phyloP scores from a whole-genome alignment of 2,113 vertebrate genomes.

The Channa argus region DNA sequence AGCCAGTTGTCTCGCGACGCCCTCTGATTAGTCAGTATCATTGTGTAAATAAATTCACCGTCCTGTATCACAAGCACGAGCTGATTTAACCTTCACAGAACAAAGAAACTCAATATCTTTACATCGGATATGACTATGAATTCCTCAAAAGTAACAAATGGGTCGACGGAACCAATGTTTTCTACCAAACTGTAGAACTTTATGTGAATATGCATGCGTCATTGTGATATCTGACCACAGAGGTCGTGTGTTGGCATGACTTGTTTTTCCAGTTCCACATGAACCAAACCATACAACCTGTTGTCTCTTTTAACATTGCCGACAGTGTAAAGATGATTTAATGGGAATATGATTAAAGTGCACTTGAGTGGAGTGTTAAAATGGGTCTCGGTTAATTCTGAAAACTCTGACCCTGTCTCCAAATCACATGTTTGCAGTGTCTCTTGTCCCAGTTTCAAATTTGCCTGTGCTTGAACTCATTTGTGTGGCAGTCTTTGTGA shows the following conservation, averaged over 20 bases:
- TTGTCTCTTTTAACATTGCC: slow-evolving; percentile 17
- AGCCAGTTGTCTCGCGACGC: background rate
- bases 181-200: slow-evolving; percentile 20
- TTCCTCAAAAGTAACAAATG: slow-evolving; percentile 29
- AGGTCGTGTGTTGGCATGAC: slow-evolving; percentile 68
- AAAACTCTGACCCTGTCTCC: slow-evolving; percentile 4
- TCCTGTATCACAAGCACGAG: background rate
- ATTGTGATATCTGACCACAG: slow-evolving; percentile 55
- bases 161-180: slow-evolving; percentile 24
- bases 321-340: slow-evolving; percentile 10
- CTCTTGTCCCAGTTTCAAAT: slow-evolving; percentile 27
- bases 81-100: background rate
- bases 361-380: slow-evolving; percentile 36
- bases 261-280: slow-evolving; percentile 32
- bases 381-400: slow-evolving; percentile 8
- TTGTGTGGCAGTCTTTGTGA: slow-evolving; percentile 67
- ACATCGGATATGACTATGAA: slow-evolving; percentile 14
- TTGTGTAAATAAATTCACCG: slow-evolving; percentile 12
- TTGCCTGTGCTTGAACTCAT: slow-evolving; percentile 67
- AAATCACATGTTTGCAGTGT: slow-evolving; percentile 64
- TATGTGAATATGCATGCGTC: slow-evolving; percentile 73
- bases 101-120: slow-evolving; percentile 8
- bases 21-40: background rate
- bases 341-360: slow-evolving; percentile 46
- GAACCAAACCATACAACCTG: slow-evolving; percentile 39